phyloP scores from a whole-genome alignment of 1,140 invertebrate genomes.

The Trachymyrmex septentrionalis region DNA sequence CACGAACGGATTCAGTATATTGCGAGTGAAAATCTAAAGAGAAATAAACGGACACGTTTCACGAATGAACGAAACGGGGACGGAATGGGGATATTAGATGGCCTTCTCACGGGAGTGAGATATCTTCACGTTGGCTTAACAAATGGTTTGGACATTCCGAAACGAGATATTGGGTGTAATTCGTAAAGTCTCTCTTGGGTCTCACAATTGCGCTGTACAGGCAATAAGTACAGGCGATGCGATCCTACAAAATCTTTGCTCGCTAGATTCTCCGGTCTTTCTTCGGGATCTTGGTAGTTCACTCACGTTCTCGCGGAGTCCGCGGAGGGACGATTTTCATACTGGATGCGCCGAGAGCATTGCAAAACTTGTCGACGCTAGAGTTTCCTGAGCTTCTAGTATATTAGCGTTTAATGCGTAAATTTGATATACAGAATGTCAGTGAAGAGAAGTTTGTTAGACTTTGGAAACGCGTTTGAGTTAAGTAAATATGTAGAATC shows the following conservation, averaged over 20 bases:
- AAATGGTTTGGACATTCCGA: not conserved
- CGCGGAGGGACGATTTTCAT: constrained; percentile 40
- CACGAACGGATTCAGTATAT: not conserved
- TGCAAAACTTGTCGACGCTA: constrained; percentile 39
- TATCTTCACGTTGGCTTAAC: not conserved
- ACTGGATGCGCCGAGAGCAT: constrained; percentile 33
- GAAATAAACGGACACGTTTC: not conserved
- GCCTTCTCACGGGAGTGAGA: not conserved
- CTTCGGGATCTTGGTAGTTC: constrained; percentile 18
- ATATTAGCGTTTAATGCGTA: constrained; percentile 19
- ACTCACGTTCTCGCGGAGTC: constrained; percentile 35
- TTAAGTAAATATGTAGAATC: not conserved
- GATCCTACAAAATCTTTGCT: not conserved
- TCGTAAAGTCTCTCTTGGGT: constrained; percentile 19
- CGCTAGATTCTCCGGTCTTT: not conserved
- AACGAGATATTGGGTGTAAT: constrained; percentile 33
- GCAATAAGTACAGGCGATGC: not conserved
- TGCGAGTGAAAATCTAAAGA: not conserved
- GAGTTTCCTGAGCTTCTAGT: constrained; percentile 28
- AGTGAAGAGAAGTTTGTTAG: not conserved
- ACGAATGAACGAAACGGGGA: not conserved
- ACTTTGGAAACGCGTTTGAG: not conserved
- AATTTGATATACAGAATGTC: not conserved
- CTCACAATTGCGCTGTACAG: constrained; percentile 21
- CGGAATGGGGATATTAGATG: not conserved